Base-by-base conservation (phyloP, 2,888 invertebrate species). In the Caenorhabditis sp. region DNA sequence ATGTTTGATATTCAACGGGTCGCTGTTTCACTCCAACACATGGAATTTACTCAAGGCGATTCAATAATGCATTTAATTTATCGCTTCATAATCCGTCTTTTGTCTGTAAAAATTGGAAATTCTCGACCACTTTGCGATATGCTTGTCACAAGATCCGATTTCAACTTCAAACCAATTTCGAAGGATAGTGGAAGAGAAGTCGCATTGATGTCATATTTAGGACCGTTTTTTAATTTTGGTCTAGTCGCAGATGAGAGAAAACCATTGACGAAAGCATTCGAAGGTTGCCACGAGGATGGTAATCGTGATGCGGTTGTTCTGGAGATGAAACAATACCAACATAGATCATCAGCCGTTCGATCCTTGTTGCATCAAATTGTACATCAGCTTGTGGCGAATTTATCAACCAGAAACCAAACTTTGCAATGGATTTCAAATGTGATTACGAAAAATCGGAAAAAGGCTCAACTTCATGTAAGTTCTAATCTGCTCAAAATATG, bases 191-290 rank as follows among this genome's bases (percentile, higher is more conserved):
- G 97, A 0, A 91, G 95, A 53, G 97, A 97, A 89, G 91, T 96
- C 67, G 92, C 93, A 0, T 91, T 92, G 62, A 92, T 93, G 58
- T 93, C 94, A 67, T 94, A 92, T 87, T 91, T 99, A 8, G 96
- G 95, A 20, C 94, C 96, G 0, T 96, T 97, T 89, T 91, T 97
- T 77, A 92, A 93, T 12, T 92, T 96, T 0, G 95, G 96, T 0
- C 91, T 95, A 1, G 95, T 96, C 89, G 94, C 94, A 49, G 96
- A 97, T 87, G 96, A 96, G 17, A 65, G 76, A 88, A 93, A 94
- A 23, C 63, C 63, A 8, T 63, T 63, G 20, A 60, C 26, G 1
- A 31, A 63, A 21, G 57, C 59, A 0, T 69, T 74, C 20, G 26
- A 54, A 14, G 54, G 31, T 3, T 38, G 52, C 5, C 62, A 74